phyloP scores from a whole-genome alignment of 2,888 invertebrate species.

The Clusia tigrina region DNA sequence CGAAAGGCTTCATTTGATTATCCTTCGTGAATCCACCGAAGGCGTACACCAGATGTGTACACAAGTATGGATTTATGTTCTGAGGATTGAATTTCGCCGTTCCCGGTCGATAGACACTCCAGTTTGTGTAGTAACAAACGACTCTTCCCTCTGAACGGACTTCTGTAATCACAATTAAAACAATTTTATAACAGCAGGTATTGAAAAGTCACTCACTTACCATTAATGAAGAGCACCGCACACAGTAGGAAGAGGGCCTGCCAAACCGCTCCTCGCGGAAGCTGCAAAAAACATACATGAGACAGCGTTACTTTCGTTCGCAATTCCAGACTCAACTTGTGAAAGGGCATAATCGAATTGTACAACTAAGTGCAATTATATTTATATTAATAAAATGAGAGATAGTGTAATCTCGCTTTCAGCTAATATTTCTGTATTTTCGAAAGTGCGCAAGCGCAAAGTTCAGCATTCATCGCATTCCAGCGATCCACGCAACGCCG shows the following conservation, averaged over 20 bases:
- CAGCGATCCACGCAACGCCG: background rate
- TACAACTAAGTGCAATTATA: background rate
- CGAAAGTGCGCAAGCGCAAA: background rate
- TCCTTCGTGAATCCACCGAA: conserved; percentile 93
- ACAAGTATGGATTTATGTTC: conserved; percentile 93
- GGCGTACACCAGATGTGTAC: conserved; percentile 92
- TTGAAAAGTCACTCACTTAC: conserved; percentile 45
- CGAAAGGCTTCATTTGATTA: conserved; percentile 89
- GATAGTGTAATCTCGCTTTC: background rate
- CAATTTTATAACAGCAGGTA: background rate
- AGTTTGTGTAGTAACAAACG: conserved; percentile 93
- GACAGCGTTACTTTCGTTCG: too few species aligned
- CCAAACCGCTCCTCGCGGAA: conserved; percentile 62
- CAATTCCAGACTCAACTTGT: too few species aligned
- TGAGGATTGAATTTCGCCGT: conserved; percentile 91
- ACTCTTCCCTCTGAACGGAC: conserved; percentile 73
- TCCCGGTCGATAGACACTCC: conserved; percentile 91
- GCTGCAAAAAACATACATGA: conserved; percentile 49
- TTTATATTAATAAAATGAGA: background rate
- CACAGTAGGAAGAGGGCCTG: conserved; percentile 59
- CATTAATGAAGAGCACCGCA: conserved; percentile 54
- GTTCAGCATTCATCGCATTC: background rate
- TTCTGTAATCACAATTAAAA: conserved; percentile 42
- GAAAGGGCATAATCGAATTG: too few species aligned
- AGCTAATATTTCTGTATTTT: too few species aligned